These are phyloP conservation scores for Leguminivora glycinivorella DNA, from an alignment of 1,140 invertebrate genomes.

Conservation along the genomic window DNA sequence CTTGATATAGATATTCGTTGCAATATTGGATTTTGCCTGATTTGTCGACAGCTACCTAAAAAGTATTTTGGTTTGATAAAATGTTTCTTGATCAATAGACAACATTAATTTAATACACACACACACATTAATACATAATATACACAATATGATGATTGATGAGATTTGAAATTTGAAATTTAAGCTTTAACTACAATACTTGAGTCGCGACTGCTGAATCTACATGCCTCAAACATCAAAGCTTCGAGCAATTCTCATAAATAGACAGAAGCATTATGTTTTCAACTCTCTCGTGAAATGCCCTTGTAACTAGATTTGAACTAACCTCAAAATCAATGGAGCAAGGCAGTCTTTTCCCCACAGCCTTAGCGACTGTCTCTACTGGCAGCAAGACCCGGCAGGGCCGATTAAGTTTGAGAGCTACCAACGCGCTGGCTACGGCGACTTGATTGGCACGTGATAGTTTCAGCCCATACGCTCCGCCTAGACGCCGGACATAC, in stretches of 20 bases:
- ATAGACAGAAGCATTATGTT: too few species aligned
- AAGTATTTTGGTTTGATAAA: conserved; percentile 38
- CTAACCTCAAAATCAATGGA: conserved; percentile 81
- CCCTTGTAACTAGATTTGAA: too few species aligned
- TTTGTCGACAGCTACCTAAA: conserved; percentile 73
- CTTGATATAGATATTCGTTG: conserved; percentile 77
- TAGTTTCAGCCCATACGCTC: conserved; percentile 50
- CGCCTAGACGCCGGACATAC: conserved; percentile 66
- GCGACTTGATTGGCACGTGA: conserved; percentile 42
- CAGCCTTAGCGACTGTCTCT: conserved; percentile 81
- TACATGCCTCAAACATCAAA: too few species aligned
- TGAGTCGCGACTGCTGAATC: too few species aligned
- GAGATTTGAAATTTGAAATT: too few species aligned
- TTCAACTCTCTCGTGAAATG: too few species aligned
- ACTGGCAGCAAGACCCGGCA: conserved; percentile 76
- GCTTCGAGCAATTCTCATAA: too few species aligned
- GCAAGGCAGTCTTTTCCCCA: conserved; percentile 82
- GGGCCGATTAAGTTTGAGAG: conserved; percentile 46
- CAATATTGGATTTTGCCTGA: conserved; percentile 80
- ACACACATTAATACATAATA: too few species aligned
- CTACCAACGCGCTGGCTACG: conserved; percentile 44
- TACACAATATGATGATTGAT: too few species aligned
- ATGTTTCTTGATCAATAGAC: too few species aligned
- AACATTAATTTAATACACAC: too few species aligned
- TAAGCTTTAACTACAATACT: too few species aligned